Evolutionary conservation across 2,113 vertebrate genomes (phyloP).

Genomic region (Semicossyphus pulcher): DNA sequence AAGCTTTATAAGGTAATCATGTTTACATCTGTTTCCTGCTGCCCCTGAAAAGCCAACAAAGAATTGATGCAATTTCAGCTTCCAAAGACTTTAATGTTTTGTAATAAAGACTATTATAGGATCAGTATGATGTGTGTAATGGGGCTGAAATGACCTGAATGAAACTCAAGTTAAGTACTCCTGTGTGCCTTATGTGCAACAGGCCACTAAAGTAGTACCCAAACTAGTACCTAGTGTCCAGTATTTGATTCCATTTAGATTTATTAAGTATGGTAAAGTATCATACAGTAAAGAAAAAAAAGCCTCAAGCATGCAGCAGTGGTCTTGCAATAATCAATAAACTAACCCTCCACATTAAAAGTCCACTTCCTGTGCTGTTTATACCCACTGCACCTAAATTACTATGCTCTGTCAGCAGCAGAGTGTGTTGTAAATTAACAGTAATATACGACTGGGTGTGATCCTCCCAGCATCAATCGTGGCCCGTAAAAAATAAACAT

Average conservation of each 20-base stretch:
- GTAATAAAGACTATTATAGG: background rate
- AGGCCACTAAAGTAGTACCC: background rate
- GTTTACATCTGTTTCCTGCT: background rate
- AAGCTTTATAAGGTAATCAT: background rate
- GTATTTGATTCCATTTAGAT: too few relatives aligned
- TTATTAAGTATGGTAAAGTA: too few relatives aligned
- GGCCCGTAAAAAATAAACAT: constrained; percentile 39
- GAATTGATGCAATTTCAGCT: background rate
- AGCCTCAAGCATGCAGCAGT: too few relatives aligned
- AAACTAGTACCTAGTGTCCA: background rate
- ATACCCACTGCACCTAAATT: constrained; percentile 32
- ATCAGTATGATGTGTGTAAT: background rate
- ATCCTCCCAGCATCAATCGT: constrained; percentile 46
- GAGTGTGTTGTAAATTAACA: constrained; percentile 40
- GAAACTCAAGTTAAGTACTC: background rate
- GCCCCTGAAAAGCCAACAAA: background rate
- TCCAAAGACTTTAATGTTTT: background rate
- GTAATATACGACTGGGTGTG: constrained; percentile 39
- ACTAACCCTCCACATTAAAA: background rate
- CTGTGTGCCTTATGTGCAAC: background rate
- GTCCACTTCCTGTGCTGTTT: constrained; percentile 60
- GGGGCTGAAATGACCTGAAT: background rate
- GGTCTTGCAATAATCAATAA: constrained; percentile 31
- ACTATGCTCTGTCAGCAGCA: constrained; percentile 41
- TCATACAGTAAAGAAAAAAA: too few relatives aligned